Conservation (phyloP, 1,140 invertebrate species). For the Leptestheria dahalacensis region DNA sequence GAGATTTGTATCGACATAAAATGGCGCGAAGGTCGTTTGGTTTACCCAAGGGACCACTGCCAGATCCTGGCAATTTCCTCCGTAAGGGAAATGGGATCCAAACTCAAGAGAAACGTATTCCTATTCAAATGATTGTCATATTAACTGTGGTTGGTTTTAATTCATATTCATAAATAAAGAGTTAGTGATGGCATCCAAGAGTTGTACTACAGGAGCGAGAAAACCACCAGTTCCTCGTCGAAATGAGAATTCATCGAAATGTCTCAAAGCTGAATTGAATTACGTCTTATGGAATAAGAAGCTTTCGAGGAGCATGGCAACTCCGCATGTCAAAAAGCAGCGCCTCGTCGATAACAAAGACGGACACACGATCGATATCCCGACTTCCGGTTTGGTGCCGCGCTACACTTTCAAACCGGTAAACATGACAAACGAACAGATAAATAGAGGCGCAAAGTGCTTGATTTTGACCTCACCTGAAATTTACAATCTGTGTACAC, state of each 20-base stretch:
- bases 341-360: slow-evolving; percentile 9
- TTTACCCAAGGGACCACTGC: neutral
- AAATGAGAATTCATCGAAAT: neutral
- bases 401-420: neutral
- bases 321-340: neutral
- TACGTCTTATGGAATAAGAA: neutral
- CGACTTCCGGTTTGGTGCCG: slow-evolving; percentile 12
- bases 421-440: neutral
- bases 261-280: neutral
- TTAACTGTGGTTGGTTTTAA: too few relatives aligned
- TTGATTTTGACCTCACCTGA: too few relatives aligned
- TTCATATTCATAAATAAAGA: too few relatives aligned
- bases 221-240: slow-evolving; percentile 1
- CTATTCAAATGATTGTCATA: too few relatives aligned
- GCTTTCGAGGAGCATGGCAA: neutral
- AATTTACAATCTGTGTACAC: too few relatives aligned
- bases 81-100: neutral
- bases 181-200: neutral
- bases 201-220: neutral
- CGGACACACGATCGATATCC: slow-evolving; percentile 8
- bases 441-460: too few relatives aligned
- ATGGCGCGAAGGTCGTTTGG: neutral
- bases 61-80: neutral
- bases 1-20: neutral
- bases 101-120: neutral